These are phyloP conservation scores for Telmatochromis brichardi DNA, from an alignment of 2,113 vertebrate species.

Conservation along the genomic window DNA sequence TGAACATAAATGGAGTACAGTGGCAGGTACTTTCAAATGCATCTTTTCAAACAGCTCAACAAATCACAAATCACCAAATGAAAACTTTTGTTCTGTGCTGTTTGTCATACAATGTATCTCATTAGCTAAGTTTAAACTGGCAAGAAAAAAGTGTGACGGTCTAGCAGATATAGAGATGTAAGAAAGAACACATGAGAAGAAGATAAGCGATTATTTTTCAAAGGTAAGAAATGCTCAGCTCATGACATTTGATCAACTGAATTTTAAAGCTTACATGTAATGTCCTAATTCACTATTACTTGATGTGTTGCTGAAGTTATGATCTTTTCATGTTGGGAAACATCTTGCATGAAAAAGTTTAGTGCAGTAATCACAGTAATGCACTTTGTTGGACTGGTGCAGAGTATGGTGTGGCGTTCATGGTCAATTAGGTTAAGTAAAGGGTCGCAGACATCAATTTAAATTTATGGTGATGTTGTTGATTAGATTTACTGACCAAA, in stretches of 20 bases:
- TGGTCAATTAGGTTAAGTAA: not conserved
- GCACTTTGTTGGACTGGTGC: not conserved
- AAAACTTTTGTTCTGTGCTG: not conserved
- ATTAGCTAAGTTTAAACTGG: not conserved
- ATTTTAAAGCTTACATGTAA: not conserved
- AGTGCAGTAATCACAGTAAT: not conserved
- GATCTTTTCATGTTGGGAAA: not conserved
- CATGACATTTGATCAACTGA: not conserved
- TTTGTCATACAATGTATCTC: not conserved
- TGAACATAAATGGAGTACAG: not conserved
- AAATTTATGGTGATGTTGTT: not conserved
- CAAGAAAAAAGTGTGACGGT: not conserved
- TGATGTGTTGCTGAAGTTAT: not conserved
- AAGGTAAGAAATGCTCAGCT: not conserved
- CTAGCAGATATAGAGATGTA: not conserved
- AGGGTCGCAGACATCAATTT: not conserved
- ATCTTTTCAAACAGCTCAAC: not conserved
- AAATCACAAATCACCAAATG: not conserved
- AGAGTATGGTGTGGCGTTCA: not conserved
- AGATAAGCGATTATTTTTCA: not conserved
- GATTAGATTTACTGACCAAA: not conserved
- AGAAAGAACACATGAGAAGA: not conserved
- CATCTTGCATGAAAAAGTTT: not conserved
- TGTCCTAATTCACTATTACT: not conserved
- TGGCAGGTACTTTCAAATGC: not conserved